A percentile compares a stretch with the other conserved stretches of the same genome.
phyloP scores from a whole-genome alignment of 1,140 invertebrate species.

The Drosophila teissieri region DNA sequence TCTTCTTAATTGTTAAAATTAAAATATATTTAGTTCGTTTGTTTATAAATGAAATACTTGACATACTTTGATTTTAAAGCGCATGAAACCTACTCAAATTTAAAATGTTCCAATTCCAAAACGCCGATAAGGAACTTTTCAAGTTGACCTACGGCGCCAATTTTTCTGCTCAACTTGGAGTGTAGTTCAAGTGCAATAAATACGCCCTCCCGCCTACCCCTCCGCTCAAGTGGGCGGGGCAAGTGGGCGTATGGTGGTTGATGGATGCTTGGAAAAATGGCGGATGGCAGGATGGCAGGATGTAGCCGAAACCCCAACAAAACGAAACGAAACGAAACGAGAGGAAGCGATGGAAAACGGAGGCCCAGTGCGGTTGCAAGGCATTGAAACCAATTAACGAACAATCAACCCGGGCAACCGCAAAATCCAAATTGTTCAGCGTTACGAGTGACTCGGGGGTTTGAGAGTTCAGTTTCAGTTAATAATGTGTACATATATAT shows the following conservation, averaged over 20 bases:
- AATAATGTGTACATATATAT: constrained; percentile 17
- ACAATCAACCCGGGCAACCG: constrained; percentile 77
- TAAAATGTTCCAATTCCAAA: constrained; percentile 48
- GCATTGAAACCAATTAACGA: constrained; percentile 79
- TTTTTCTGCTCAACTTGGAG: constrained; percentile 53
- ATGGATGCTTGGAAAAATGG: constrained; percentile 1
- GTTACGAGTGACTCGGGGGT: constrained; percentile 1
- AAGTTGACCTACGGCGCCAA: constrained; percentile 37
- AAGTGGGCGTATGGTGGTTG: neutral
- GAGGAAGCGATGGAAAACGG: constrained; percentile 10
- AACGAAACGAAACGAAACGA: constrained; percentile 14
- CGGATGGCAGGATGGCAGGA: constrained; percentile 24
- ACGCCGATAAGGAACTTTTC: constrained; percentile 16
- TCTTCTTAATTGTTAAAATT: no score
- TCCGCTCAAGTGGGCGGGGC: neutral
- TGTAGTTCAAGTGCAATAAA: constrained; percentile 54
- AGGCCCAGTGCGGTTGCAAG: constrained; percentile 65
- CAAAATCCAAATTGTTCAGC: constrained; percentile 73
- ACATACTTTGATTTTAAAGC: neutral
- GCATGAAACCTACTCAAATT: neutral
- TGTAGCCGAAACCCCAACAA: constrained; percentile 37
- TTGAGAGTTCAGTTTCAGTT: constrained; percentile 18
- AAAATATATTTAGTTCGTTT: no score
- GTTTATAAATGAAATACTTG: no score
- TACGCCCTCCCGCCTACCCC: neutral